Conservation (phyloP, 2,797 vertebrate species). For the Mallotus villosus region DNA sequence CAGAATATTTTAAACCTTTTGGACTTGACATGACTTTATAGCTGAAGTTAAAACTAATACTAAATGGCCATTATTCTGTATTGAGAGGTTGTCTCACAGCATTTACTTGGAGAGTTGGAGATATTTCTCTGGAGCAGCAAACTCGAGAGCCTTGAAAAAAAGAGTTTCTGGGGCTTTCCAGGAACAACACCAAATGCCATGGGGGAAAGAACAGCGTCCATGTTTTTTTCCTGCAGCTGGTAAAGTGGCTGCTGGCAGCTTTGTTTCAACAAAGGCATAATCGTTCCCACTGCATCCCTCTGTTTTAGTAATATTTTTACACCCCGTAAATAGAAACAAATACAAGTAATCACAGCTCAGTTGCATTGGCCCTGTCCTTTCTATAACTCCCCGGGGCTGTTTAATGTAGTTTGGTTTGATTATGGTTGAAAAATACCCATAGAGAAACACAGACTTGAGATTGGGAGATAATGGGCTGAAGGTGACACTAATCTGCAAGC, state of each 20-base stretch:
- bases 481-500: conserved; percentile 30
- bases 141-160: too few species aligned
- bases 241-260: neutral
- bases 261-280: too few species aligned
- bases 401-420: conserved; percentile 33
- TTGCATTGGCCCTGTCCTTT: conserved; percentile 8
- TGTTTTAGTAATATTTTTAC: too few species aligned
- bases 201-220: neutral
- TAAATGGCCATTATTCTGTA: too few species aligned
- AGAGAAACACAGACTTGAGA: conserved; percentile 9
- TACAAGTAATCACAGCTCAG: neutral
- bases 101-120: too few species aligned
- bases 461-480: conserved; percentile 26
- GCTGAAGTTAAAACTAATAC: too few species aligned
- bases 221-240: neutral
- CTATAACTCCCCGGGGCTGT: neutral
- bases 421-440: conserved; percentile 16
- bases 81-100: too few species aligned
- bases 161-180: neutral
- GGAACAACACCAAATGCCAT: conserved; percentile 7
- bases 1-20: too few species aligned
- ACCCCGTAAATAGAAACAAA: conserved; percentile 4
- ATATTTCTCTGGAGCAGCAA: too few species aligned
- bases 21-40: too few species aligned
- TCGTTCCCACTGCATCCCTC: too few species aligned